phyloP scores from a whole-genome alignment of 1,140 invertebrate genomes.

The Argopecten irradians region DNA sequence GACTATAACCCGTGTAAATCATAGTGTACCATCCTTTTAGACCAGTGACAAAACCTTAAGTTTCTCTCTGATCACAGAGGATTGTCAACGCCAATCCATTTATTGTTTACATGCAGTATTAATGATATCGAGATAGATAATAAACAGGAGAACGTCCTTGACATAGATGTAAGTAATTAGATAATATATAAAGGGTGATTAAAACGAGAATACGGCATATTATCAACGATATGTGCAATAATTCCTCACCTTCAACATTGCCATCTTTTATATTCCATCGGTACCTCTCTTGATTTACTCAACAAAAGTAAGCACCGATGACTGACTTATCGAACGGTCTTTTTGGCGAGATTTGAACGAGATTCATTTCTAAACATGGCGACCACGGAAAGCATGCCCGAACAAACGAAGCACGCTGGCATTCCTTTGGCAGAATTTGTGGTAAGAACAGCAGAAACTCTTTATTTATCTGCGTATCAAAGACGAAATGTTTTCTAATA shows the following conservation, averaged over 20 bases:
- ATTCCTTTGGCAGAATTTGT: constrained; percentile 69
- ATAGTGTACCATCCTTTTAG: background rate
- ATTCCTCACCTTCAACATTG: constrained; percentile 64
- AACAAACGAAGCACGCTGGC: constrained; percentile 51
- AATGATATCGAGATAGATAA: background rate
- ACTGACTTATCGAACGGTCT: background rate
- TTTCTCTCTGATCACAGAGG: background rate
- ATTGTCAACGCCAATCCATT: background rate
- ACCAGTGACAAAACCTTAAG: background rate
- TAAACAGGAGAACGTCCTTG: background rate
- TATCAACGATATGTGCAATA: background rate
- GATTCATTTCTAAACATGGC: constrained; percentile 57
- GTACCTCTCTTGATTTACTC: background rate
- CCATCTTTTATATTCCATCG: constrained; percentile 59
- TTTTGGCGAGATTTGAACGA: background rate
- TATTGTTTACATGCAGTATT: background rate
- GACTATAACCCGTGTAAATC: background rate
- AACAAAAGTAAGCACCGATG: background rate
- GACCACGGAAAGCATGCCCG: constrained; percentile 54
- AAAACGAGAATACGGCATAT: background rate
- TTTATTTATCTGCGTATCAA: background rate
- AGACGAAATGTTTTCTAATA: background rate
- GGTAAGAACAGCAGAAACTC: constrained; percentile 44
- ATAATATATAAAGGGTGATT: background rate
- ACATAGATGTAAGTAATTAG: background rate